Percentiles rank a stretch among this genome's conserved stretches.
Evolutionary conservation across 2,797 vertebrate genomes (phyloP).

Genomic region (Neoniphon sammara): DNA sequence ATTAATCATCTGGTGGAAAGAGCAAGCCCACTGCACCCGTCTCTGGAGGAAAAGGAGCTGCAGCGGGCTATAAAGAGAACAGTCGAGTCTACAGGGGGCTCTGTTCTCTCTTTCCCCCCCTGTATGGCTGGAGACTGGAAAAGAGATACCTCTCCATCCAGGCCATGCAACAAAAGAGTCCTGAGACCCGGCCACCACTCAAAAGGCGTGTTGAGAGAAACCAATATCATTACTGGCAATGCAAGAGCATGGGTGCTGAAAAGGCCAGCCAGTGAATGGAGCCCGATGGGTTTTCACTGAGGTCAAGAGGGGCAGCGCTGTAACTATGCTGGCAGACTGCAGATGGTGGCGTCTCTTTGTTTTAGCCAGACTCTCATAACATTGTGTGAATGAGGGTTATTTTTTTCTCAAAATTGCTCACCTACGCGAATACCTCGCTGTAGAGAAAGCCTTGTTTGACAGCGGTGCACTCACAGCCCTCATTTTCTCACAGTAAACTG

Average conservation of each 20-base stretch:
- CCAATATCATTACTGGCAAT: constrained; percentile 80
- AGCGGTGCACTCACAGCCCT: constrained; percentile 6
- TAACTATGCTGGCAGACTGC: constrained; percentile 61
- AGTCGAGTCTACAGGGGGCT: constrained; percentile 48
- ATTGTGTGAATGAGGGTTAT: constrained; percentile 43
- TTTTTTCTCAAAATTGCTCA: constrained; percentile 26
- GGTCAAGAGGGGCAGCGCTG: constrained; percentile 70
- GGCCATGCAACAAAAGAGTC: constrained; percentile 75
- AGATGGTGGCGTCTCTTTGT: constrained; percentile 74
- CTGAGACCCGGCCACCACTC: constrained; percentile 70
- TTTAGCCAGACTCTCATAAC: constrained; percentile 70
- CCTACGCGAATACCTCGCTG: constrained; percentile 44
- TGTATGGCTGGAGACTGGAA: constrained; percentile 45
- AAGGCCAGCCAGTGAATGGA: constrained; percentile 70
- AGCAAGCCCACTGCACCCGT: constrained; percentile 55
- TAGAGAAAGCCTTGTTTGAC: constrained; percentile 36
- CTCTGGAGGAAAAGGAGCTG: constrained; percentile 63
- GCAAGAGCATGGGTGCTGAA: constrained; percentile 67
- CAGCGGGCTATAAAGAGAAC: constrained; percentile 66
- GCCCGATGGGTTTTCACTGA: constrained; percentile 57
- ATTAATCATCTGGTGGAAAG: constrained; percentile 76
- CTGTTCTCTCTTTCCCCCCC: constrained; percentile 23
- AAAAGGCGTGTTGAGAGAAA: constrained; percentile 80
- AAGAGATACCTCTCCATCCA: constrained; percentile 73
- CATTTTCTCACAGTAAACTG: constrained; percentile 27